Percentiles rank a stretch among this genome's conserved stretches.
Conservation (phyloP, 2,113 vertebrate species). For the Blennius ocellaris region DNA sequence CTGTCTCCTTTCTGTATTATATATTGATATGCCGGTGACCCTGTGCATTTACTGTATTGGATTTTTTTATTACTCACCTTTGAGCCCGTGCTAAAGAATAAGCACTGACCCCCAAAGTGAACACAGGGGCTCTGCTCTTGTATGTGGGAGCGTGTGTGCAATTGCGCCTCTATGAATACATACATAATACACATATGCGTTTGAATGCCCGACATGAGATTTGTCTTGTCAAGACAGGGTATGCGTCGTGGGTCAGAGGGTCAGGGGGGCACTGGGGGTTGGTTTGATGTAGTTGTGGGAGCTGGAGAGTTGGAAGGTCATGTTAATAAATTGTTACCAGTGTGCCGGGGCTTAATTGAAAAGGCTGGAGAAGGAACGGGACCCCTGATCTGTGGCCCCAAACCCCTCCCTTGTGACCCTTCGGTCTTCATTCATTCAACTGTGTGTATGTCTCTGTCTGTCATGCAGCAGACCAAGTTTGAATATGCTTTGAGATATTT, state of each 20-base stretch:
- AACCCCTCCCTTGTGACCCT: slow-evolving; percentile 65
- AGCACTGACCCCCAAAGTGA: slow-evolving; percentile 88
- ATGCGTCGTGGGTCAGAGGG: slow-evolving; percentile 66
- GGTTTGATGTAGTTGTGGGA: slow-evolving; percentile 75
- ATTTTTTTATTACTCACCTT: slow-evolving; percentile 92
- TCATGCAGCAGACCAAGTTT: slow-evolving; percentile 32
- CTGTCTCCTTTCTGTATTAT: slow-evolving; percentile 86
- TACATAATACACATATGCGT: slow-evolving; percentile 51
- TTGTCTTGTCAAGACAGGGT: slow-evolving; percentile 60
- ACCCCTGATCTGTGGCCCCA: slow-evolving; percentile 77
- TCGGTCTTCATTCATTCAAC: slow-evolving; percentile 70
- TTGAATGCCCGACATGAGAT: slow-evolving; percentile 53
- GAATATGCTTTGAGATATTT: slow-evolving; percentile 27
- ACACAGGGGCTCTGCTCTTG: slow-evolving; percentile 60
- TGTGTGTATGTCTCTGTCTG: slow-evolving; percentile 49
- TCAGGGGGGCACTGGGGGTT: slow-evolving; percentile 50
- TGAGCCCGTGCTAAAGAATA: slow-evolving; percentile 88
- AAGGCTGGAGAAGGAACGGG: slow-evolving; percentile 73
- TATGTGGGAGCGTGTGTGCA: slow-evolving; percentile 4
- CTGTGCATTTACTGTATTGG: slow-evolving; percentile 87
- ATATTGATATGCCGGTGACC: slow-evolving; percentile 84
- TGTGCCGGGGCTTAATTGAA: slow-evolving; percentile 80
- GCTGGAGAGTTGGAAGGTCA: slow-evolving; percentile 80
- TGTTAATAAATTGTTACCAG: slow-evolving; percentile 81
- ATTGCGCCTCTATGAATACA: slow-evolving; percentile 40